phyloP scores from a whole-genome alignment of 2,797 vertebrate species.

The Orientallactaga sibirica region DNA sequence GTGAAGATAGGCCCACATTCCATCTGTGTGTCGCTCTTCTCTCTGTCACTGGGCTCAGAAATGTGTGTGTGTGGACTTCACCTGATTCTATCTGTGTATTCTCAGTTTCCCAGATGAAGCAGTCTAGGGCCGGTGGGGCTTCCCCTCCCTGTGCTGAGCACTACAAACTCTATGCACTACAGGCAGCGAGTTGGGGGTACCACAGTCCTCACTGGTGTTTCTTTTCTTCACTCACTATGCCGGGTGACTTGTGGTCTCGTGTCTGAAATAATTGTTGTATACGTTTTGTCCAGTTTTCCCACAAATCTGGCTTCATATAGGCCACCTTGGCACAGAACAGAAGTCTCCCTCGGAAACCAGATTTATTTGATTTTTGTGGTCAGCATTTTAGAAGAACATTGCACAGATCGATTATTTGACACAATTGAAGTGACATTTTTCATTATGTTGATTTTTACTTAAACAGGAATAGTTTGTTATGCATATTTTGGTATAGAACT shows the following conservation, averaged over 20 bases:
- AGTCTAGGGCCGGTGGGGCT: not conserved
- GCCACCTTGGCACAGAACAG: not conserved
- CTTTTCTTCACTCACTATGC: not conserved
- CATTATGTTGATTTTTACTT: not conserved
- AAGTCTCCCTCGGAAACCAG: not conserved
- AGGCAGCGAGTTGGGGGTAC: no score
- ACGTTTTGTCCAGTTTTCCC: not conserved
- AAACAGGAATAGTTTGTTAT: not conserved
- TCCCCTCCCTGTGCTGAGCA: no score
- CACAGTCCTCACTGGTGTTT: not conserved
- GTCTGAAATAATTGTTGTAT: conserved; percentile 11
- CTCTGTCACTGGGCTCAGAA: not conserved
- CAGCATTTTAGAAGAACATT: not conserved
- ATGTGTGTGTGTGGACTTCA: not conserved
- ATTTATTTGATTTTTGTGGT: not conserved
- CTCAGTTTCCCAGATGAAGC: not conserved
- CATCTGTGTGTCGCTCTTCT: not conserved
- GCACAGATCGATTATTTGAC: not conserved
- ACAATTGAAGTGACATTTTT: not conserved
- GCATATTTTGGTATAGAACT: not conserved
- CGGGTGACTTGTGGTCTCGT: not conserved
- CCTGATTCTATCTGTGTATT: not conserved
- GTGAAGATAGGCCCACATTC: accelerated
- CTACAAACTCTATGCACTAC: not conserved
- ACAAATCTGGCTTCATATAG: not conserved